Percentiles rank a stretch among this genome's conserved stretches.
phyloP scores from a whole-genome alignment of 2,888 invertebrate genomes.

The Meteorus colon region DNA sequence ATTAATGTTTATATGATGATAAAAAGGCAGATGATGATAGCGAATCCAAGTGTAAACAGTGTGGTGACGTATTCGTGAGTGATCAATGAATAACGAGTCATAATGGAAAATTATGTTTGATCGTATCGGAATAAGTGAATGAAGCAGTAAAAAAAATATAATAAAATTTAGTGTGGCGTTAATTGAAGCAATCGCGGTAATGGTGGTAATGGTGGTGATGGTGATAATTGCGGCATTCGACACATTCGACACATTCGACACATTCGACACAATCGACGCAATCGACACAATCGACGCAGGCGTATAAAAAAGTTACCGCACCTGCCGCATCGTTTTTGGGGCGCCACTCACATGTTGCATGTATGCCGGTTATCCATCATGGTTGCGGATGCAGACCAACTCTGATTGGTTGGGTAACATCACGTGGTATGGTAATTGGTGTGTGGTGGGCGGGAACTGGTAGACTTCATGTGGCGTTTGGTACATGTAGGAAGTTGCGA shows the following conservation, averaged over 20 bases:
- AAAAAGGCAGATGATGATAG: too few species aligned
- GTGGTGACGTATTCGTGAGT: too few species aligned
- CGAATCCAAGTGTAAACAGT: too few species aligned
- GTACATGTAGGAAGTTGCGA: slow-evolving; percentile 44
- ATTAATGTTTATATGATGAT: not conserved
- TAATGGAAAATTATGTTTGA: not conserved
- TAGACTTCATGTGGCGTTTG: slow-evolving; percentile 56
- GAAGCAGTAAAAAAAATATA: not conserved
- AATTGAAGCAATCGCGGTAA: not conserved
- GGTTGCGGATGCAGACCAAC: slow-evolving; percentile 75
- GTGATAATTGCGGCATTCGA: too few species aligned
- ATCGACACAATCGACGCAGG: not conserved
- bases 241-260: not conserved
- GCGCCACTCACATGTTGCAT: slow-evolving; percentile 73
- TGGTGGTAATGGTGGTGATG: not conserved
- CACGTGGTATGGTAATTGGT: slow-evolving; percentile 81
- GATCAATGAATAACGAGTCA: too few species aligned
- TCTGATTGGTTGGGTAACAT: slow-evolving; percentile 71
- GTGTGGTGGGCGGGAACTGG: slow-evolving; percentile 76
- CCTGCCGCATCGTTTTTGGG: slow-evolving; percentile 68
- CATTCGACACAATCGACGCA: not conserved
- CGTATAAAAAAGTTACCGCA: slow-evolving; percentile 64
- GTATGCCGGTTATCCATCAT: slow-evolving; percentile 77
- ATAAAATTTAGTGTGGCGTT: not conserved
- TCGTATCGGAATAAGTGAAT: not conserved